Evolutionary conservation across 2,797 vertebrate species (phyloP), one percentile per base, ranked within the genome.

Genomic region (Hoplostethus mediterraneus): DNA sequence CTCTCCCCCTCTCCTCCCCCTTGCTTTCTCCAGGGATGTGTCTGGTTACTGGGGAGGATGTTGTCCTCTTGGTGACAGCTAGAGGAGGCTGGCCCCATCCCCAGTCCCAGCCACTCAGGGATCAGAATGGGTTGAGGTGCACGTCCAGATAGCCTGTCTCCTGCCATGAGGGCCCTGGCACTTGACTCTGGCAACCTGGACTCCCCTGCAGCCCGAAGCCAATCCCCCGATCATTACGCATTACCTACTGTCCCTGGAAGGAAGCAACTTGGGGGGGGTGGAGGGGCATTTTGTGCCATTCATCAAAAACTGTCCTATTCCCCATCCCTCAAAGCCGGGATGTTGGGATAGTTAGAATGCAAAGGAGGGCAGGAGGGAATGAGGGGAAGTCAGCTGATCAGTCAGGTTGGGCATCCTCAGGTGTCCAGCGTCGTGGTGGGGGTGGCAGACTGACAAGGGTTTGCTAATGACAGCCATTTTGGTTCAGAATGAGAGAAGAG

Each of bases 101-200:
- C 45, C 38, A 45, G 55, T 73, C 72, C 62, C 30, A 76, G 75
- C 77, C 85, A 83, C 82, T 89, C 71, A 80, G 58, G 67, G 61
- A 72, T 53, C 64, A 67, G 54, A 42, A 38, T 71, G 69, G 25
- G 52, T 60, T 77, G 73, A 80, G 77, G 21, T 21, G 21, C 21
- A 21, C 21, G 21, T 21, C 21, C 21, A 21, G 21, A 21, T 21
- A 21, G 21, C 70, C 62, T 88, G 88, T 88, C 87, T 75, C 67
- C 65, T 77, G 69, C 48, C 83, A 75, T 91, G 78, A 89, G 54
- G 77, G 69, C 77, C 80, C 62, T 63, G 74, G 79, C 81, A 83
- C 60, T 66, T 63, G 65, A 79, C 60, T 62, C 67, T 6, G 40
- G 59, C 68, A 87, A 80, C 85, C 86, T 87, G 89, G 80, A 86